These are phyloP conservation scores for Malthinus flaveolus DNA, from an alignment of 2,888 invertebrate genomes.

Conservation along the genomic window DNA sequence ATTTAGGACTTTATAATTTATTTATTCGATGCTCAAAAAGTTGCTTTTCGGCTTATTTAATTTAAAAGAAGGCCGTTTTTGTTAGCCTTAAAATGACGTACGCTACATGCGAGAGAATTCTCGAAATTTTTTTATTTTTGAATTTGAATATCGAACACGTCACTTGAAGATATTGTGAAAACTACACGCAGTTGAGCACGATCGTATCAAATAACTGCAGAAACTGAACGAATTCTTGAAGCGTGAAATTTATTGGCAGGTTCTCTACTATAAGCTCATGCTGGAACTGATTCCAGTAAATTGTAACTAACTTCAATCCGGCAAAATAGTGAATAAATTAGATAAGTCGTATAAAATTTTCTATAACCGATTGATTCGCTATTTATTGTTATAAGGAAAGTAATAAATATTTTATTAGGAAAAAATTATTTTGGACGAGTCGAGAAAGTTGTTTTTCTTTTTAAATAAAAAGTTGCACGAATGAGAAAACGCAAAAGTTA, in stretches of 20 bases:
- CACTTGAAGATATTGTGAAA: conserved; percentile 24
- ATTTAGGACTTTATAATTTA: conserved; percentile 17
- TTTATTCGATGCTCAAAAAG: conserved; percentile 1
- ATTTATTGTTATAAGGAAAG: background rate
- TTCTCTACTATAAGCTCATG: conserved; percentile 37
- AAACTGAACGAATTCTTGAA: conserved; percentile 35
- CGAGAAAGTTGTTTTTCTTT: background rate
- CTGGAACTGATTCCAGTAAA: conserved; percentile 46
- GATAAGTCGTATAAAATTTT: conserved; percentile 25
- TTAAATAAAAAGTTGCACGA: background rate
- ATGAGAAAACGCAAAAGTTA: conserved; percentile 14
- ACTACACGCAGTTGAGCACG: conserved; percentile 29
- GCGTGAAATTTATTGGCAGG: conserved; percentile 43
- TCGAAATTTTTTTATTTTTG: conserved; percentile 26
- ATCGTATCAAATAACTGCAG: conserved; percentile 33
- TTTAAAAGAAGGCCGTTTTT: no score
- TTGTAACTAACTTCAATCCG: conserved; percentile 46
- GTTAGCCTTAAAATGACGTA: conserved; percentile 13
- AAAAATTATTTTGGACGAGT: background rate
- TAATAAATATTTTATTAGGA: background rate
- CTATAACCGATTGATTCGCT: conserved; percentile 16
- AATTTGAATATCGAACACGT: conserved; percentile 28
- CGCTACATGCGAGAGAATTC: conserved; percentile 21
- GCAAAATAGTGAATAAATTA: conserved; percentile 33
- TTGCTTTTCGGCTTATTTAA: conserved; percentile 6